Evolutionary conservation across 2,113 vertebrate genomes (phyloP).

Genomic region (Leptobrachium ailaonicum): DNA sequence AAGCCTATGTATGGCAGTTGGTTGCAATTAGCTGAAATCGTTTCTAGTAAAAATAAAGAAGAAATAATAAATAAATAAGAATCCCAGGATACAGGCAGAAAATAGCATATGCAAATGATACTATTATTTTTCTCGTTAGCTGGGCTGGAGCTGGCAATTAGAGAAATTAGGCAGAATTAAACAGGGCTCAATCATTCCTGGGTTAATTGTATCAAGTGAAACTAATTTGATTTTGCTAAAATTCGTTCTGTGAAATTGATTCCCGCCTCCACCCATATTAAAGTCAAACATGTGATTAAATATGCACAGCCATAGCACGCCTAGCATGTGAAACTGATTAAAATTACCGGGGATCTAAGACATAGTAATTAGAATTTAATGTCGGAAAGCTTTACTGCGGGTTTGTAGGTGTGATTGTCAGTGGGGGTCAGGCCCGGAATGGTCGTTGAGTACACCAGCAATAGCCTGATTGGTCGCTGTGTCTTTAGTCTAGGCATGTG

Average conservation of each 20-base stretch:
- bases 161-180: constrained; percentile 44
- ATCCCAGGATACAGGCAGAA: constrained; percentile 23
- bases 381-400: no score
- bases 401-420: no score
- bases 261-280: constrained; percentile 9
- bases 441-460: no score
- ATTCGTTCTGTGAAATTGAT: constrained; percentile 20
- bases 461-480: no score
- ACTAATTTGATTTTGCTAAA: constrained; percentile 41
- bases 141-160: constrained; percentile 29
- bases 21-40: constrained; percentile 24
- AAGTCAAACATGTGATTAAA: constrained; percentile 10
- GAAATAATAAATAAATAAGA: constrained; percentile 24
- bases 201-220: constrained; percentile 39
- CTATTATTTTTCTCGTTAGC: constrained; percentile 42
- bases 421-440: no score
- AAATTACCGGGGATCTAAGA: neutral
- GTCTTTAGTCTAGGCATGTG: no score
- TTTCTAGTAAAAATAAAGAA: constrained; percentile 13
- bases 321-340: constrained; percentile 3
- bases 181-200: constrained; percentile 28
- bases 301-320: neutral
- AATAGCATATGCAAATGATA: constrained; percentile 31
- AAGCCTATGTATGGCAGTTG: neutral
- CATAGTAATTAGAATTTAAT: no score